Base-by-base conservation (phyloP, 2,113 vertebrate species). In the Sardina pilchardus region DNA sequence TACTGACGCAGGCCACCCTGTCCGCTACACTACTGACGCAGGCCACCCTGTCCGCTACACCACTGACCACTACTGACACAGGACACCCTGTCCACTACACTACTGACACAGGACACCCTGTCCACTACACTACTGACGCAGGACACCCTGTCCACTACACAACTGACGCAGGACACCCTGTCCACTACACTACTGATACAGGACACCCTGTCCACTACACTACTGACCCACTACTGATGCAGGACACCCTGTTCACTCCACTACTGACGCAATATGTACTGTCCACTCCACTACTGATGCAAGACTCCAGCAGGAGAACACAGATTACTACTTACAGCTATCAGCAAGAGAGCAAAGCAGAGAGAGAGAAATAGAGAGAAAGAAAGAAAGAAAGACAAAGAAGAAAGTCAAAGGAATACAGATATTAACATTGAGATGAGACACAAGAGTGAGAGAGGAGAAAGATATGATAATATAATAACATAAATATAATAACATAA, bases 191-290 rank as follows among this genome's bases (percentile, higher is more conserved):
- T n/a, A n/a, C n/a, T n/a, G n/a, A n/a, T n/a, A n/a, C n/a, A n/a
- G n/a, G n/a, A n/a, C n/a, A n/a, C n/a, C n/a, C n/a, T n/a, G n/a
- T n/a, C n/a, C n/a, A n/a, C 39, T 39, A 1, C 39, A 39, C 39
- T 39, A 39, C 39, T 39, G 81, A n/a, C n/a, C n/a, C n/a, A n/a
- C n/a, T n/a, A n/a, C n/a, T n/a, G n/a, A n/a, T n/a, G n/a, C n/a
- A n/a, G 81, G 89, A 89, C 91, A 87, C 16, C 12, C 48, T 24
- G 53, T 83, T 88, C 56, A 87, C 81, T 78, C 45, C 63, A 71
- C 75, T 85, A 89, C 92, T 89, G 90, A 93, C 91, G 87, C 87
- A 85, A 78, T n/a, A n/a, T n/a, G n/a, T n/a, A n/a, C n/a, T n/a
- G n/a, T 83, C 89, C 56, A 87, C 81, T 78, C 45, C 63, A 71